Evolutionary conservation across 2,113 vertebrate genomes (phyloP), one percentile per base, ranked within the genome.

Genomic region (Aix galericulata): DNA sequence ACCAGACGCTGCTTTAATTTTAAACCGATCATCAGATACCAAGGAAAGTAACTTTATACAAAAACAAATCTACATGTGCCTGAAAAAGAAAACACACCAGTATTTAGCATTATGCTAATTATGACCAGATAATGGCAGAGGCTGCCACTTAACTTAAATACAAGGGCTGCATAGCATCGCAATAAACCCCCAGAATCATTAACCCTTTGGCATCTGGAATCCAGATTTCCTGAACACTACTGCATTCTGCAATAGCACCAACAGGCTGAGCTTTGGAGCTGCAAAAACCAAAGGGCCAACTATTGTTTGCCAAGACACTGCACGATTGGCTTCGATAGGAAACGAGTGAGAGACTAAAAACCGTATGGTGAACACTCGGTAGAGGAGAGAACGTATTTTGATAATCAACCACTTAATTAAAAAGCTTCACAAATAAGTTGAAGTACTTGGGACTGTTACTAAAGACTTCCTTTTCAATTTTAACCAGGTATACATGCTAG

Each of bases 1-100:
- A 94, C 91, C 93, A 97, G 97, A 97, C 97, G 88, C 95, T 91
- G 84, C 91, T 95, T 95, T 63, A 82, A 69, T 91, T 95, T 96
- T 88, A 96, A 98, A 96, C 95, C 98, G 97, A 98, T 98, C 94
- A 97, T 98, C 96, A 95, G 94, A 98, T 79, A 96, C 84, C 77
- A 78, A 97, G 80, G 95, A 96, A 96, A 94, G 78, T 64, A 96
- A 97, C 94, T 96, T 97, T 95, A 68, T 96, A 98, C 83, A 98
- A 97, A 98, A 97, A 88, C 85, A 88, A 97, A 97, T 66, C 93
- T 95, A 97, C 96, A 96, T 96, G 96, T 98, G 97, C 97, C 97
- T 97, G 92, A 94, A 97, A 96, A 97, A 94, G 92, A 96, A 94
- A 97, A 93, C 94, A 94, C 92, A 62, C 92, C 84, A 15, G 79